These are phyloP conservation scores for Agrochola lychnidis DNA, from an alignment of 2,888 invertebrate species.

Conservation along the genomic window DNA sequence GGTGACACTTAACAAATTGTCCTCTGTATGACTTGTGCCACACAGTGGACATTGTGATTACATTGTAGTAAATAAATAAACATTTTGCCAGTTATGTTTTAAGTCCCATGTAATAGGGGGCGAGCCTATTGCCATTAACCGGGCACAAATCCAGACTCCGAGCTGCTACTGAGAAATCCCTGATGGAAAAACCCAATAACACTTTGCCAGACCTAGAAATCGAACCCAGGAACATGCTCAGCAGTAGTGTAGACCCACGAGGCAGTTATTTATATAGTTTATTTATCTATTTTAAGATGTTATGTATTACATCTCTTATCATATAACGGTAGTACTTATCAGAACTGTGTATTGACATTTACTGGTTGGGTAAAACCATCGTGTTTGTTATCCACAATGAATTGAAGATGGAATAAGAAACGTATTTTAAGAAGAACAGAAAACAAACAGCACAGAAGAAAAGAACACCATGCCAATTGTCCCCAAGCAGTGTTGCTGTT, in stretches of 20 bases:
- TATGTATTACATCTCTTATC: conserved; percentile 22
- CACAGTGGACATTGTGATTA: too few species aligned
- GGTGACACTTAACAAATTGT: too few species aligned
- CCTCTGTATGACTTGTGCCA: too few species aligned
- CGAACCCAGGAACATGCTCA: not conserved
- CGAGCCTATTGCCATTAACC: not conserved
- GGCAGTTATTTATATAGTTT: not conserved
- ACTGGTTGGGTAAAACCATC: conserved; percentile 36
- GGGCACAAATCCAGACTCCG: too few species aligned
- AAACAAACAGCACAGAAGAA: too few species aligned
- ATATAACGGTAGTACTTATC: conserved; percentile 16
- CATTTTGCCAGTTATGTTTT: not conserved
- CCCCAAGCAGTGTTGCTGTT: not conserved
- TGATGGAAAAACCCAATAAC: not conserved
- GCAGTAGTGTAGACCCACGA: not conserved
- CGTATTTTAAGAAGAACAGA: not conserved
- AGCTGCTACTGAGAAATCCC: too few species aligned
- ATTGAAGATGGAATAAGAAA: not conserved
- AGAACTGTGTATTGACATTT: conserved; percentile 17
- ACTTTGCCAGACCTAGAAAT: not conserved
- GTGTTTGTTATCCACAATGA: not conserved
- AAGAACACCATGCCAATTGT: not conserved
- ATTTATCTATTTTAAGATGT: not conserved
- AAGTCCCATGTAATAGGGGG: not conserved
- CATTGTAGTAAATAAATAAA: too few species aligned